phyloP scores from a whole-genome alignment of 2,888 invertebrate species.

The Plagodis dolabraria region DNA sequence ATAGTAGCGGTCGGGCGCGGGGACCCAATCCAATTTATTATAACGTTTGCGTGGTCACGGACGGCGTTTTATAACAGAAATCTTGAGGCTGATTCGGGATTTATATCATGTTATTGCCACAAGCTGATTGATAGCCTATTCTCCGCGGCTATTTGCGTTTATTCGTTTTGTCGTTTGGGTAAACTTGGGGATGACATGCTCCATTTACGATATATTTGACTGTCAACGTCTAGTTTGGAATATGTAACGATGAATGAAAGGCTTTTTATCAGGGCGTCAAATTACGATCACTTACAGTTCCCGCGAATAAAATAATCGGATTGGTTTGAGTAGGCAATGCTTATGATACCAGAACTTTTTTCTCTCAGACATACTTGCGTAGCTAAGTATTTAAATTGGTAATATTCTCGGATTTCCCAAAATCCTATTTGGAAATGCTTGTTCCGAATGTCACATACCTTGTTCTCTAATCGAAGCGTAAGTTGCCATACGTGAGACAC shows the following conservation, averaged over 20 bases:
- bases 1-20: slow-evolving; percentile 38
- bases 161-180: slow-evolving; percentile 37
- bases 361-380: too few species aligned
- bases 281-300: background rate
- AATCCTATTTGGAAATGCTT: slow-evolving; percentile 11
- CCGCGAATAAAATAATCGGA: too few species aligned
- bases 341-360: too few species aligned
- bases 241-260: slow-evolving; percentile 2
- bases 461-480: slow-evolving; percentile 13
- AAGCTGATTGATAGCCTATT: slow-evolving; percentile 55
- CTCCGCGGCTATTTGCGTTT: slow-evolving; percentile 40
- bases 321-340: too few species aligned
- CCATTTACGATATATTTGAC: slow-evolving; percentile 29
- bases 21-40: slow-evolving; percentile 53
- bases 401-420: background rate
- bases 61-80: slow-evolving; percentile 40
- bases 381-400: background rate
- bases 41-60: slow-evolving; percentile 49
- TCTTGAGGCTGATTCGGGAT: slow-evolving; percentile 43
- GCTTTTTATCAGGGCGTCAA: background rate
- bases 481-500: slow-evolving; percentile 14
- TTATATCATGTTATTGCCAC: slow-evolving; percentile 46
- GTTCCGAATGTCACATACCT: slow-evolving; percentile 11
- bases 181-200: slow-evolving; percentile 34
- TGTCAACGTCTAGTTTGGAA: slow-evolving; percentile 11